phyloP scores from a whole-genome alignment of 35 echinoderm and acorn worm genomes.

The Heliocidaris tuberculata region DNA sequence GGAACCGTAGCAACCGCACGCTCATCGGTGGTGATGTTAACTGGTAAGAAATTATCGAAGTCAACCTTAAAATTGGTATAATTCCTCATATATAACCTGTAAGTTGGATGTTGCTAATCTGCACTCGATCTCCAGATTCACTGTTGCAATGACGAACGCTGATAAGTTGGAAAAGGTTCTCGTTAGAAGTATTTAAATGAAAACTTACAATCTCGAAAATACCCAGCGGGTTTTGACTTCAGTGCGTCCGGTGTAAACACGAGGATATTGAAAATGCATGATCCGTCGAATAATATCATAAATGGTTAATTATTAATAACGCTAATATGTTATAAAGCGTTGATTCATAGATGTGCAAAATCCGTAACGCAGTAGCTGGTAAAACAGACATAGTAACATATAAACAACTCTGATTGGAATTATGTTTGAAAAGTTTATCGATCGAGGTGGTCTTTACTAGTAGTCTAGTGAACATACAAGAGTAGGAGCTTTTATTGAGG shows the following conservation, averaged over 20 bases:
- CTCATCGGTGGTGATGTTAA: background rate
- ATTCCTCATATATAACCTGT: too few relatives aligned
- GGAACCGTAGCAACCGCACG: background rate
- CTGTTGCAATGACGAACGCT: background rate
- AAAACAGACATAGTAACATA: background rate
- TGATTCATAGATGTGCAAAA: background rate
- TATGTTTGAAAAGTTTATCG: background rate
- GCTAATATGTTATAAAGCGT: background rate
- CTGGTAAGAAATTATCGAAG: background rate
- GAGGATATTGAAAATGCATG: background rate
- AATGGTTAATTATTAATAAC: background rate
- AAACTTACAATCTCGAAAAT: background rate
- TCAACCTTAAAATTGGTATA: background rate
- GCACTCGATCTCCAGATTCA: too few relatives aligned
- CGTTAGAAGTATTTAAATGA: background rate
- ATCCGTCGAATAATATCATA: background rate
- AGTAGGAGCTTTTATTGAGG: background rate
- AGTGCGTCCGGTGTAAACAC: background rate
- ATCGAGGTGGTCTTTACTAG: background rate
- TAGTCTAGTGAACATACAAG: background rate
- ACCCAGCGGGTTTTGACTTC: background rate
- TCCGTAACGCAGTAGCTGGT: background rate
- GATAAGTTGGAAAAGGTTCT: background rate
- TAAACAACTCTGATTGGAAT: constrained; percentile 2
- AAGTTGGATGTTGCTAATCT: too few relatives aligned